Conservation (phyloP, 2,113 vertebrate genomes). For the Rhea pennata region DNA sequence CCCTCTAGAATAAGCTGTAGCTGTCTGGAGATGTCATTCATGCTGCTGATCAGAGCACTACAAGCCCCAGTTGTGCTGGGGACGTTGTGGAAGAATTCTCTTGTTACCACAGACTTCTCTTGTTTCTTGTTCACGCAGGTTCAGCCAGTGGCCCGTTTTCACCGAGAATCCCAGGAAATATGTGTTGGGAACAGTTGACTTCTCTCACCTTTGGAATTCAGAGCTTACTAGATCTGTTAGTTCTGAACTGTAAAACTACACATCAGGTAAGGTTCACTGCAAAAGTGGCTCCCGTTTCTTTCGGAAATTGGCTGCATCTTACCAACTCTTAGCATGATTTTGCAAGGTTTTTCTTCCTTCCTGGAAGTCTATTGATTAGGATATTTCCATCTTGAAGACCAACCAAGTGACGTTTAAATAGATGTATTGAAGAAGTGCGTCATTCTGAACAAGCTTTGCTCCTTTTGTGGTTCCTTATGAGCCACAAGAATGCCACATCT, state of each 20-base stretch:
- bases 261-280: background rate
- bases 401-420: background rate
- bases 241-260: background rate
- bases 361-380: background rate
- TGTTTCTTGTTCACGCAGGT: background rate
- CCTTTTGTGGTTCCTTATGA: rapidly evolving
- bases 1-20: background rate
- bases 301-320: background rate
- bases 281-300: background rate
- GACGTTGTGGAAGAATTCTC: too few relatives aligned
- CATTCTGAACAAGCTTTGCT: background rate
- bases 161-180: background rate
- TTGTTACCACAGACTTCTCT: too few relatives aligned
- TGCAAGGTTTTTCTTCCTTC: background rate
- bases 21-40: background rate
- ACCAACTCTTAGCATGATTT: background rate
- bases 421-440: background rate
- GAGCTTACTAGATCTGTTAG: background rate
- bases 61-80: background rate
- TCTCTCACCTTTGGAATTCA: background rate
- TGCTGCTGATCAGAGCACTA: background rate
- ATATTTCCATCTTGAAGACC: background rate
- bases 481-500: background rate
- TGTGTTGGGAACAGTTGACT: background rate
- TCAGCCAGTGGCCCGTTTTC: background rate